These are phyloP conservation scores for Coelinius sp. DNA, from an alignment of 2,888 invertebrate genomes.

Conservation along the genomic window DNA sequence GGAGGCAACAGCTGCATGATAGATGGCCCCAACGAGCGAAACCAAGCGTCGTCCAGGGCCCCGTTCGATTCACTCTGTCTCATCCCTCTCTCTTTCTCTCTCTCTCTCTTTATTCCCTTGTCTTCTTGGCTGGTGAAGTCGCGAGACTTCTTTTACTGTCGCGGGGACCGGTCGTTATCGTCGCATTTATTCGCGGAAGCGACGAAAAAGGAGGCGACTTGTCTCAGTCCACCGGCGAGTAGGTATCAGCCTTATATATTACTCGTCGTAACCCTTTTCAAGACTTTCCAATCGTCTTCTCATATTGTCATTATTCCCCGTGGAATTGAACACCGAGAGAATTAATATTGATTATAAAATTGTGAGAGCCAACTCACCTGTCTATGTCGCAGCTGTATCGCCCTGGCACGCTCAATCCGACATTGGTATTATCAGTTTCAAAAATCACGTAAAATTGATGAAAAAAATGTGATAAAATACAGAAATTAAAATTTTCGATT, in stretches of 20 bases:
- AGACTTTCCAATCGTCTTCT: conserved; percentile 26
- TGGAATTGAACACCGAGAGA: not conserved
- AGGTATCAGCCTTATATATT: conserved; percentile 23
- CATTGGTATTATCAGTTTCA: too few relatives aligned
- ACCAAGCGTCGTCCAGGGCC: conserved; percentile 45
- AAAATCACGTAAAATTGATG: too few relatives aligned
- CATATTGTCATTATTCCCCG: conserved; percentile 22
- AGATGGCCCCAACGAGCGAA: conserved; percentile 58
- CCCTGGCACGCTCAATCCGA: too few relatives aligned
- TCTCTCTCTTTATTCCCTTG: conserved; percentile 37
- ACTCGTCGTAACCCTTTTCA: conserved; percentile 18
- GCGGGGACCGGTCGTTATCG: conserved; percentile 64
- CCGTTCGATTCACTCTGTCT: conserved; percentile 25
- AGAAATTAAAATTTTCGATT: too few relatives aligned
- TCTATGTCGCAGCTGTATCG: not conserved
- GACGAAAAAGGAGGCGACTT: conserved; percentile 47
- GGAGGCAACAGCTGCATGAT: conserved; percentile 70
- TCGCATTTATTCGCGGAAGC: conserved; percentile 59
- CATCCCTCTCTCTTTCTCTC: conserved; percentile 28
- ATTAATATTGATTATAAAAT: not conserved
- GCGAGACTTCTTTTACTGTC: conserved; percentile 45
- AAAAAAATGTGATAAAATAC: too few relatives aligned
- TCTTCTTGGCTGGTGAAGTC: conserved; percentile 38
- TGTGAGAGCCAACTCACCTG: not conserved
- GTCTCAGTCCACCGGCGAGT: not conserved